A percentile compares a stretch with the other conserved stretches of the same genome.
phyloP scores from a whole-genome alignment of 2,888 invertebrate species.

The Pomacea canaliculata region DNA sequence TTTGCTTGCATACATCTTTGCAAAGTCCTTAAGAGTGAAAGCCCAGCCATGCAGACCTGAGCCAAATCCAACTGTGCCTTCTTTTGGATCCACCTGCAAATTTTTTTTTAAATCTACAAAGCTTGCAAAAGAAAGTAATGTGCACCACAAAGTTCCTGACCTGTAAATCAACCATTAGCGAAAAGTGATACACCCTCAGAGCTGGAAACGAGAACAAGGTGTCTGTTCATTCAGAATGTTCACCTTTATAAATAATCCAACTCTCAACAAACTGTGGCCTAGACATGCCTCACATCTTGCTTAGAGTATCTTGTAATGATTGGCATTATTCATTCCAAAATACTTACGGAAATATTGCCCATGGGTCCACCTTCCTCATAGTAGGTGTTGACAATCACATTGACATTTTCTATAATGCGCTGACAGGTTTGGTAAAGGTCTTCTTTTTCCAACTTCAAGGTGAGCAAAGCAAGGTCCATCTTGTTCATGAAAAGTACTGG shows the following conservation, averaged over 20 bases:
- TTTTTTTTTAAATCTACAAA: not conserved
- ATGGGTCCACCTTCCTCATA: conserved; percentile 96
- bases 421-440: conserved; percentile 99
- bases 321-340: not conserved
- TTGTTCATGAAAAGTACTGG: conserved; percentile 99
- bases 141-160: not conserved
- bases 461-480: conserved; percentile 99
- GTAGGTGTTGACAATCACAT: conserved; percentile 99
- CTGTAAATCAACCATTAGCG: not conserved
- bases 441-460: conserved; percentile 95
- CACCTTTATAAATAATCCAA: no score
- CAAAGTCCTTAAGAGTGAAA: conserved; percentile 99
- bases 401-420: conserved; percentile 99
- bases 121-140: not conserved
- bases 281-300: no score
- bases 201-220: not conserved
- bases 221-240: no score
- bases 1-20: conserved; percentile 98
- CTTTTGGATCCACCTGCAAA: conserved; percentile 88
- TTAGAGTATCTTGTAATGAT: no score
- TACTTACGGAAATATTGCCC: conserved; percentile 94
- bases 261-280: no score
- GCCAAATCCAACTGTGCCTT: conserved; percentile 99
- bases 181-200: not conserved
- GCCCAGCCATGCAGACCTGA: conserved; percentile 99